Conservation (phyloP, 2,888 invertebrate species). For the Cheilosia vulpina region DNA sequence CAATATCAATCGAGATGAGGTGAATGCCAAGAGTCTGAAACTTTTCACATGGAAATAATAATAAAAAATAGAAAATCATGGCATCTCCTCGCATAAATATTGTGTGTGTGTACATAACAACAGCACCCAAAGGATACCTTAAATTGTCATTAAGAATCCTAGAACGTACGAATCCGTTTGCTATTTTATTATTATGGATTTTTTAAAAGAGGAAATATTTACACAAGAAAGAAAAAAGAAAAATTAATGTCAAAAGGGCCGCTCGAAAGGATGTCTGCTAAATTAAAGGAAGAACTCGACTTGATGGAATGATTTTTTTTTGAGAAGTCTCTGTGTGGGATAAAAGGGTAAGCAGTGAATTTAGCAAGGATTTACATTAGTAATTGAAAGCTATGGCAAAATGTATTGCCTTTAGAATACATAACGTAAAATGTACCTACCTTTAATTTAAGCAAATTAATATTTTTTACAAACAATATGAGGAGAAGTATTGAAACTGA, state of each 20-base stretch:
- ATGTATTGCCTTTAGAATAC: too few species aligned
- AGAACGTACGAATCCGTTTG: slow-evolving; percentile 59
- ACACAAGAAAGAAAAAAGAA: slow-evolving; percentile 14
- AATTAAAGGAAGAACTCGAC: slow-evolving; percentile 59
- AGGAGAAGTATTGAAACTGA: too few species aligned
- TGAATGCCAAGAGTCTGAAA: slow-evolving; percentile 60
- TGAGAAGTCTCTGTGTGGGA: slow-evolving; percentile 8
- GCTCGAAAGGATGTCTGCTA: slow-evolving; percentile 18
- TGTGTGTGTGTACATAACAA: not conserved
- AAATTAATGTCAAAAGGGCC: slow-evolving; percentile 37
- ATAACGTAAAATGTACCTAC: too few species aligned
- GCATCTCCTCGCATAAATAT: slow-evolving; percentile 36
- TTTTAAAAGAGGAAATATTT: slow-evolving; percentile 29
- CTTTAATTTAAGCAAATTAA: too few species aligned
- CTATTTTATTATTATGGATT: slow-evolving; percentile 60
- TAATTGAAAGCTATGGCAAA: too few species aligned
- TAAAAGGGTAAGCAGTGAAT: slow-evolving; percentile 41
- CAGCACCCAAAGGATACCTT: slow-evolving; percentile 29
- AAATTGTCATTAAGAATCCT: slow-evolving; percentile 67
- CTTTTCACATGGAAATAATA: slow-evolving; percentile 45
- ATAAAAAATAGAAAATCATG: slow-evolving; percentile 70
- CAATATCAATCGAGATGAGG: slow-evolving; percentile 75
- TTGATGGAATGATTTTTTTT: slow-evolving; percentile 64
- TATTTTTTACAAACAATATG: too few species aligned
- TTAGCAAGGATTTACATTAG: too few species aligned